Evolutionary conservation across 1,140 invertebrate genomes (phyloP).

Genomic region (Melipona quadrifasciata): DNA sequence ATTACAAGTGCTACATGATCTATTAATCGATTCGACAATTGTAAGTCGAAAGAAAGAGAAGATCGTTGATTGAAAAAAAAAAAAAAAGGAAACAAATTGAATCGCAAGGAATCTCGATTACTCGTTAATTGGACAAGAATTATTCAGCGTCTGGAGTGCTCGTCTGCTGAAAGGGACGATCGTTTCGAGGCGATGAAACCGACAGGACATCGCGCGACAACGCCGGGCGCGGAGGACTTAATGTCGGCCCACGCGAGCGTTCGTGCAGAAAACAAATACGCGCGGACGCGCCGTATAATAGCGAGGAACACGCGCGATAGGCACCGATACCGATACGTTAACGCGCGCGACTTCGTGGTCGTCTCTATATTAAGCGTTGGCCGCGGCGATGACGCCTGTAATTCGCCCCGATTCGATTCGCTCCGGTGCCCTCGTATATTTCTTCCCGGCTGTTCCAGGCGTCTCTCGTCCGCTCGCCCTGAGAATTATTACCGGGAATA

Average conservation of each 20-base stretch:
- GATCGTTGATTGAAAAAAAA: too few relatives aligned
- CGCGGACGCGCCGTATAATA: constrained; percentile 15
- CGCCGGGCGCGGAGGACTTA: not conserved
- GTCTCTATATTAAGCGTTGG: constrained; percentile 18
- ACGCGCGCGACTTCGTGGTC: not conserved
- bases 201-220: not conserved
- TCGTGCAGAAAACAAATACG: constrained; percentile 20
- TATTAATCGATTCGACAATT: too few relatives aligned
- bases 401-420: constrained; percentile 16
- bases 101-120: too few relatives aligned
- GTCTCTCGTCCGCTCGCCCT: not conserved
- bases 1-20: too few relatives aligned
- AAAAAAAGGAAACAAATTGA: too few relatives aligned
- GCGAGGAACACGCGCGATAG: not conserved
- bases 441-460: not conserved
- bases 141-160: not conserved
- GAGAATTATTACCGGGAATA: constrained; percentile 4
- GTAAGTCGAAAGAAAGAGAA: too few relatives aligned
- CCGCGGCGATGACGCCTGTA: not conserved
- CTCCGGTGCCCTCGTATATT: constrained; percentile 7
- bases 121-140: not conserved
- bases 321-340: constrained; percentile 17
- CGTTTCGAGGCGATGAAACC: not conserved
- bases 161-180: not conserved
- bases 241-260: constrained; percentile 16